A percentile compares a stretch with the other conserved stretches of the same genome.
phyloP scores from a whole-genome alignment of 2,113 vertebrate species.

The Boleophthalmus pectinirostris region DNA sequence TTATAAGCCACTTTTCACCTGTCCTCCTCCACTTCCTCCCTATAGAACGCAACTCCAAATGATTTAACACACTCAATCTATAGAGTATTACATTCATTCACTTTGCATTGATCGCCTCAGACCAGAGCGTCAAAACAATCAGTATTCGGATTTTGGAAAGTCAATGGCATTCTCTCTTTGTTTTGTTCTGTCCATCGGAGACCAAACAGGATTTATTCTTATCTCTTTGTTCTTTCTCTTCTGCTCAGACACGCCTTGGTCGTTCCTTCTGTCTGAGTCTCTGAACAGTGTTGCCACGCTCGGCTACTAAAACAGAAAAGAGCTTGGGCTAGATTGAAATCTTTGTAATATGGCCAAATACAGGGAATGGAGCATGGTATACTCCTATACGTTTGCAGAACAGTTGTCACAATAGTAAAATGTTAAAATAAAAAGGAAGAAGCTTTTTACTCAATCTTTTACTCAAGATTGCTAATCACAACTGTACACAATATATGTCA shows the following conservation, averaged over 20 bases:
- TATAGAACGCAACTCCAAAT: slow-evolving; percentile 15
- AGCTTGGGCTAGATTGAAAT: slow-evolving; percentile 28
- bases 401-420: neutral
- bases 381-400: neutral
- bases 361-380: neutral
- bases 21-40: slow-evolving; percentile 19
- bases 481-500: neutral
- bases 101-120: slow-evolving; percentile 1
- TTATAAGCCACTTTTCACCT: slow-evolving; percentile 16
- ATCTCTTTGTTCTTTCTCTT: neutral
- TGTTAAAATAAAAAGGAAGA: neutral
- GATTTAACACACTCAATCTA: neutral
- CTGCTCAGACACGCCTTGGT: neutral
- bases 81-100: slow-evolving; percentile 13
- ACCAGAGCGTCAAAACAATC: slow-evolving; percentile 14
- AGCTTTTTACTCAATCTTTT: neutral
- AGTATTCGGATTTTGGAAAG: slow-evolving; percentile 2
- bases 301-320: slow-evolving; percentile 24
- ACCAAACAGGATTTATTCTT: slow-evolving; percentile 6
- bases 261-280: neutral
- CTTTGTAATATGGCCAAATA: slow-evolving; percentile 15
- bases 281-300: slow-evolving; percentile 28
- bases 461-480: neutral
- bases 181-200: slow-evolving; percentile 4
- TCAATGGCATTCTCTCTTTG: neutral